These are phyloP conservation scores for Muscidifurax raptorellus DNA, from an alignment of 1,140 invertebrate species.

Conservation along the genomic window DNA sequence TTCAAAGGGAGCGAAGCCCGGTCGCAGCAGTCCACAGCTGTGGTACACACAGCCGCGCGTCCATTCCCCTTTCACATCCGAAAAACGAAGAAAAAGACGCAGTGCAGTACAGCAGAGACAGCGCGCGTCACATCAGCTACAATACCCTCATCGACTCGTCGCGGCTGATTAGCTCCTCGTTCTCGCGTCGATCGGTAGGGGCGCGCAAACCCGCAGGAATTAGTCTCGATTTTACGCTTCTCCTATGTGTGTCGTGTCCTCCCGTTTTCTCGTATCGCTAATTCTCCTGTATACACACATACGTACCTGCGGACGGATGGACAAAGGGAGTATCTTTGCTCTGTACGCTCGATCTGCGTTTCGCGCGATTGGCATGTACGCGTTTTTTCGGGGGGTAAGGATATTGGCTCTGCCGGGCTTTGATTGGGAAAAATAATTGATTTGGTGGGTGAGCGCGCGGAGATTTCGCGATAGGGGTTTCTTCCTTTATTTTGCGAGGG, in stretches of 20 bases:
- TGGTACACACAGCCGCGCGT: too few relatives aligned
- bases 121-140: neutral
- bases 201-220: slow-evolving; percentile 35
- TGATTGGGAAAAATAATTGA: slow-evolving; percentile 26
- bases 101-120: neutral
- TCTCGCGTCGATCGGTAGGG: neutral
- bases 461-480: neutral
- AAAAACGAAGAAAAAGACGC: neutral
- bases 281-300: slow-evolving; percentile 4
- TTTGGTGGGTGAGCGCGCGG: too few relatives aligned
- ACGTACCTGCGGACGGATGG: neutral
- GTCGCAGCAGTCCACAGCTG: too few relatives aligned
- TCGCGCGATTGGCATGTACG: too few relatives aligned
- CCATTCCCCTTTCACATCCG: neutral
- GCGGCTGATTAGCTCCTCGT: slow-evolving; percentile 43
- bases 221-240: slow-evolving; percentile 27
- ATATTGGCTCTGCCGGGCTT: neutral
- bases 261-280: slow-evolving; percentile 16
- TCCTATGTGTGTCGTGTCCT: neutral
- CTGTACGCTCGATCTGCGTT: neutral
- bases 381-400: neutral
- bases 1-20: too few relatives aligned
- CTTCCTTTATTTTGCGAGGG: too few relatives aligned
- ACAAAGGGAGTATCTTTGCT: slow-evolving; percentile 30
- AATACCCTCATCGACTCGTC: slow-evolving; percentile 35